phyloP scores from a whole-genome alignment of 2,888 invertebrate species.

The Apocheima hispidaria region DNA sequence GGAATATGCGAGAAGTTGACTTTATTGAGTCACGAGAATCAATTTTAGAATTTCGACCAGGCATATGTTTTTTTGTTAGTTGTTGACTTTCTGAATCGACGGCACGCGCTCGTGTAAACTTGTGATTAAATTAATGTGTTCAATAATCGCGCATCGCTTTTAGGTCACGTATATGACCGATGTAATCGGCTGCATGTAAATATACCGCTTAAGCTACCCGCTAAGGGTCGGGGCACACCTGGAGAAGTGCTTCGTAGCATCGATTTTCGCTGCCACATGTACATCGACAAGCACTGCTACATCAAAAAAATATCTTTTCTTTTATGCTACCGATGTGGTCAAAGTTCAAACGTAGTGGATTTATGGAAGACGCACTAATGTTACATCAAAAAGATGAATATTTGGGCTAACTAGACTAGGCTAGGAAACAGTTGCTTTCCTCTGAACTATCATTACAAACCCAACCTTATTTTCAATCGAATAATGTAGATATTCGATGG shows the following conservation, averaged over 20 bases:
- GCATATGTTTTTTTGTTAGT: not conserved
- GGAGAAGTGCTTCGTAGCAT: not conserved
- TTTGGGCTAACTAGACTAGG: no score
- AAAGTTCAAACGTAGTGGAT: not conserved
- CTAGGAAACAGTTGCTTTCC: no score
- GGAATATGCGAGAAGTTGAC: not conserved
- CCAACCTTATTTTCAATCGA: no score
- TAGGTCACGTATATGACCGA: slow-evolving; percentile 34
- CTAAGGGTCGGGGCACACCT: not conserved
- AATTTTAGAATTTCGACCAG: not conserved
- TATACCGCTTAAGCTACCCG: slow-evolving; percentile 39
- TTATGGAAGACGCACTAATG: not conserved
- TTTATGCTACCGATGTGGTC: not conserved
- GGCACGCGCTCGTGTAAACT: slow-evolving; percentile 24
- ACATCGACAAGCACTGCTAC: not conserved
- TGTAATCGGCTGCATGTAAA: slow-evolving; percentile 44
- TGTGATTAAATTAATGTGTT: slow-evolving; percentile 44
- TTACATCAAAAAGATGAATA: no score
- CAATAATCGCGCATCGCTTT: slow-evolving; percentile 36
- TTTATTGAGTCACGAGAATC: slow-evolving; percentile 11
- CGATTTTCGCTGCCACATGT: not conserved
- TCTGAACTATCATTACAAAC: no score
- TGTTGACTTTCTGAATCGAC: slow-evolving; percentile 5
- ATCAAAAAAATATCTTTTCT: not conserved
- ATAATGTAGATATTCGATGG: no score